A percentile compares a stretch with the other conserved stretches of the same genome.
These are phyloP conservation scores for Dryocosmus kuriphilus DNA, from an alignment of 2,888 invertebrate species.

Conservation along the genomic window DNA sequence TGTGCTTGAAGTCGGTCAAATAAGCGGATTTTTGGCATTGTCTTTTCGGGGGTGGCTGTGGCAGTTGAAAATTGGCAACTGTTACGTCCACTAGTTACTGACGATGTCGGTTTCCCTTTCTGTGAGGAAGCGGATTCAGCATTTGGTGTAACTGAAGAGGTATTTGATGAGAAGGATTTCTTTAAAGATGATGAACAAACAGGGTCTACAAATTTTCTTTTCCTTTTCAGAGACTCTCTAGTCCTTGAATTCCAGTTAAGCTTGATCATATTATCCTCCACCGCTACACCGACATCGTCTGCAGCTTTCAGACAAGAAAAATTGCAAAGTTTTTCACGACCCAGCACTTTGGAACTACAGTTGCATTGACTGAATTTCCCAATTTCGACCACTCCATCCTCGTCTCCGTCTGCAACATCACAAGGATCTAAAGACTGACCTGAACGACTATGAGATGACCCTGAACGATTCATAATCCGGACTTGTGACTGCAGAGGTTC, in stretches of 20 bases:
- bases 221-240: neutral
- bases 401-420: constrained; percentile 14
- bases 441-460: neutral
- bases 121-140: neutral
- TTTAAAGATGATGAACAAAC: neutral
- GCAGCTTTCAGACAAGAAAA: neutral
- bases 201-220: neutral
- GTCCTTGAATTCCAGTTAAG: neutral
- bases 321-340: neutral
- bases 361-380: neutral
- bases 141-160: neutral
- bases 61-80: neutral
- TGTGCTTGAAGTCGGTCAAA: neutral
- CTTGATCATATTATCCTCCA: neutral
- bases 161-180: neutral
- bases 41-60: neutral
- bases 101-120: neutral
- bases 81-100: neutral
- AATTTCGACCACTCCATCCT: constrained; percentile 9
- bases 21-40: neutral
- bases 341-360: neutral
- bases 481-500: neutral
- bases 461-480: neutral
- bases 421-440: constrained; percentile 9
- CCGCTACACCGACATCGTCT: neutral